A percentile compares a stretch with the other conserved stretches of the same genome.
Evolutionary conservation across 2,797 vertebrate genomes (phyloP).

Genomic region (Garrulus glandarius): DNA sequence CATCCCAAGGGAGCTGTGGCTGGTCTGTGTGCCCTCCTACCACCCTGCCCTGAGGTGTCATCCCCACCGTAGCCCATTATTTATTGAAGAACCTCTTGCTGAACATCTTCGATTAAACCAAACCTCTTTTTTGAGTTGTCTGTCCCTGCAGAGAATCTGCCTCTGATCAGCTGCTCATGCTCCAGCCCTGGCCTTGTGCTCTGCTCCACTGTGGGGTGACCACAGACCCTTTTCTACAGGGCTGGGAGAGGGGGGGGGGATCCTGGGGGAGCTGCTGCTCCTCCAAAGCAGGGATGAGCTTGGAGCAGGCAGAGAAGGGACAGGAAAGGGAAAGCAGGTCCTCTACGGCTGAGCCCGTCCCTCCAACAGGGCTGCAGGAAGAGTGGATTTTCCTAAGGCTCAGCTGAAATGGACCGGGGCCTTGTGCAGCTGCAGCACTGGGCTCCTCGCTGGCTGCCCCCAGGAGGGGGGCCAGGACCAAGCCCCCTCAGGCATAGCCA

Average conservation of each 20-base stretch:
- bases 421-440: accelerated
- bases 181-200: accelerated
- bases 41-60: not conserved
- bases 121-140: not conserved
- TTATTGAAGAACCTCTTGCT: not conserved
- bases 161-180: not conserved
- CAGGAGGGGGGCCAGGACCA: not conserved
- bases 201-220: accelerated
- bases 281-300: not conserved
- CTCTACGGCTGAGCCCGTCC: not conserved
- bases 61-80: not conserved
- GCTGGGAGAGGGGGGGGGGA: too few relatives aligned
- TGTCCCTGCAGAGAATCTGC: not conserved
- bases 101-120: constrained; percentile 10
- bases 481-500: accelerated
- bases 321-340: not conserved
- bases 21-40: not conserved
- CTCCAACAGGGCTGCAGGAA: accelerated
- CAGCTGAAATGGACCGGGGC: accelerated
- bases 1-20: not conserved
- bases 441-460: accelerated
- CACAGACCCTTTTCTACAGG: accelerated
- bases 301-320: too few relatives aligned
- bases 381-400: not conserved
- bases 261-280: not conserved